These are phyloP conservation scores for Phaethon lepturus DNA, from an alignment of 2,113 vertebrate genomes.

Conservation along the genomic window DNA sequence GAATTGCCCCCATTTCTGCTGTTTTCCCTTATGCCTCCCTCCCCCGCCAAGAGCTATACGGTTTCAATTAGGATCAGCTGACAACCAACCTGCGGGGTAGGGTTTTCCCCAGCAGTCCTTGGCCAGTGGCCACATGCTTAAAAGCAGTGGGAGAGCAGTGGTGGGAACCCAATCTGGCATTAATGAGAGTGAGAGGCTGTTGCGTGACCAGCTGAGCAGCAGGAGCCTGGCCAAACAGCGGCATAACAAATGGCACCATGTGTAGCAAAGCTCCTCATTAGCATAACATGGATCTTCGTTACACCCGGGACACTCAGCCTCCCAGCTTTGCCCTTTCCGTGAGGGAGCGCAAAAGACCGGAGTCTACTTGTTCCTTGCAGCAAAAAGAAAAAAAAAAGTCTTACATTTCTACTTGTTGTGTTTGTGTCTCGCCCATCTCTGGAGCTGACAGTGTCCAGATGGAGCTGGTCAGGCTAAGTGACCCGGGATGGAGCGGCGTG, in stretches of 20 bases:
- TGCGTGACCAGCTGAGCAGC: neutral
- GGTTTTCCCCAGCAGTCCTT: conserved; percentile 47
- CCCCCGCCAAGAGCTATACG: neutral
- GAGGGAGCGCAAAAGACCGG: neutral
- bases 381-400: no score
- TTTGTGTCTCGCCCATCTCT: neutral
- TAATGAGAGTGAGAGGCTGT: neutral
- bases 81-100: neutral
- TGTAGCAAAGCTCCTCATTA: neutral
- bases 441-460: neutral
- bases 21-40: neutral
- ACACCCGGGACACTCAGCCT: neutral
- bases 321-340: neutral
- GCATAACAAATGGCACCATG: neutral
- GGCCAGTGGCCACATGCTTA: neutral
- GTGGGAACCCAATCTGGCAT: conserved; percentile 10
- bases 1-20: neutral
- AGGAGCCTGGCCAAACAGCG: neutral
- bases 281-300: neutral
- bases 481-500: neutral
- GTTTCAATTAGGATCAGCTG: conserved; percentile 22
- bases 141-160: neutral
- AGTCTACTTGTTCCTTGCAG: neutral
- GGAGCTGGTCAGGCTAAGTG: neutral
- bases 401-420: neutral